Evolutionary conservation across 2,113 vertebrate genomes (phyloP).

Genomic region (Chaenogobius annularis): DNA sequence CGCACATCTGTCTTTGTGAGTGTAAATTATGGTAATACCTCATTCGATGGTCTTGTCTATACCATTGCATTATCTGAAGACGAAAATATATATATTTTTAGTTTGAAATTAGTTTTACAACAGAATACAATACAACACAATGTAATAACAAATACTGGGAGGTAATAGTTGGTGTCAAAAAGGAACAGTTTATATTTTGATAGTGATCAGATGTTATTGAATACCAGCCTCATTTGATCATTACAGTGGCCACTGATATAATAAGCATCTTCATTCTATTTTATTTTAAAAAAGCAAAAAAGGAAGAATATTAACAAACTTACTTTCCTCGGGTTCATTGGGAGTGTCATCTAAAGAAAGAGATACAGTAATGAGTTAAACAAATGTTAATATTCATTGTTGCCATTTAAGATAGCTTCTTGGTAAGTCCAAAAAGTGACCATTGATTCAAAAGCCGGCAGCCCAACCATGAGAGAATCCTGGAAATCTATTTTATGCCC

Average conservation of each 20-base stretch:
- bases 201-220: too few relatives aligned
- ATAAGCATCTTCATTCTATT: too few relatives aligned
- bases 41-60: rapidly evolving
- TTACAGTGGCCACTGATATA: too few relatives aligned
- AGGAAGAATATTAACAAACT: background rate
- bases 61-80: rapidly evolving
- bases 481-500: too few relatives aligned
- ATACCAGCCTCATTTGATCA: too few relatives aligned
- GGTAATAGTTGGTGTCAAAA: too few relatives aligned
- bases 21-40: slow-evolving; percentile 9
- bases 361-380: background rate
- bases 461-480: too few relatives aligned
- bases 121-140: background rate
- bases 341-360: background rate
- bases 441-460: slow-evolving; percentile 1
- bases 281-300: rapidly evolving
- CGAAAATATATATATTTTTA: background rate
- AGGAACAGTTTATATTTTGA: too few relatives aligned
- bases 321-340: background rate
- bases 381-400: background rate
- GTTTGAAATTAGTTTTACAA: background rate
- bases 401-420: background rate
- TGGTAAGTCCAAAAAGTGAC: rapidly evolving
- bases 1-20: background rate
- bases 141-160: too few relatives aligned